Percentiles rank a stretch among this genome's conserved stretches.
phyloP scores from a whole-genome alignment of 2,797 vertebrate genomes.

The Notamacropus eugenii region DNA sequence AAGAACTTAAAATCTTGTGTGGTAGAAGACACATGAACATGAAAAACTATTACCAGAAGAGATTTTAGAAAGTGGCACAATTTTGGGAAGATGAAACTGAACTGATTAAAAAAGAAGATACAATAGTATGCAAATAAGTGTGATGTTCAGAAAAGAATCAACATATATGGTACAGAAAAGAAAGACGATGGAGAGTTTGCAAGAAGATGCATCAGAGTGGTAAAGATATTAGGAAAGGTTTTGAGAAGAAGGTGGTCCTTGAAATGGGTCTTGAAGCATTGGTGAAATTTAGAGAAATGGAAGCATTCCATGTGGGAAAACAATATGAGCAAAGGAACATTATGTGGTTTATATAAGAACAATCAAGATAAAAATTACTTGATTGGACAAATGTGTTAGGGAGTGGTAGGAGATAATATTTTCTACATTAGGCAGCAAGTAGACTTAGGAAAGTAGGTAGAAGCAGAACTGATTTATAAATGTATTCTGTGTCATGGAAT shows the following conservation, averaged over 20 bases:
- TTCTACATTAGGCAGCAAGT: not conserved
- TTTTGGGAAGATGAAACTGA: not conserved
- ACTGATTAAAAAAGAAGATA: not conserved
- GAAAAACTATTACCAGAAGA: not conserved
- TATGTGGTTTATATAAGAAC: not conserved
- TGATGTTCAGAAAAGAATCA: not conserved
- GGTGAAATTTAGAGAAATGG: not conserved
- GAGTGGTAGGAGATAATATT: not conserved
- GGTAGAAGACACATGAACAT: not conserved
- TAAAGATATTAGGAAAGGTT: not conserved
- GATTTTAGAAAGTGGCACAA: not conserved
- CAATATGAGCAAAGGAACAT: not conserved
- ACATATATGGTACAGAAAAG: not conserved
- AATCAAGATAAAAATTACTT: not conserved
- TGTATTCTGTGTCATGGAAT: not conserved
- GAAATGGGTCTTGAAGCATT: not conserved
- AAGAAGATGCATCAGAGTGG: not conserved
- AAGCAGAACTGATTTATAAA: not conserved
- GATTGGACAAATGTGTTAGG: not conserved
- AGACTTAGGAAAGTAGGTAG: not conserved
- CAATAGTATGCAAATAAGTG: not conserved
- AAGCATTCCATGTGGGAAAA: not conserved
- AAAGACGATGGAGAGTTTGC: not conserved
- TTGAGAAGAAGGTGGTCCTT: not conserved
- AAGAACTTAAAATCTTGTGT: not conserved